Conservation (phyloP, 2,888 invertebrate species). For the Hipparchia sbordonii region DNA sequence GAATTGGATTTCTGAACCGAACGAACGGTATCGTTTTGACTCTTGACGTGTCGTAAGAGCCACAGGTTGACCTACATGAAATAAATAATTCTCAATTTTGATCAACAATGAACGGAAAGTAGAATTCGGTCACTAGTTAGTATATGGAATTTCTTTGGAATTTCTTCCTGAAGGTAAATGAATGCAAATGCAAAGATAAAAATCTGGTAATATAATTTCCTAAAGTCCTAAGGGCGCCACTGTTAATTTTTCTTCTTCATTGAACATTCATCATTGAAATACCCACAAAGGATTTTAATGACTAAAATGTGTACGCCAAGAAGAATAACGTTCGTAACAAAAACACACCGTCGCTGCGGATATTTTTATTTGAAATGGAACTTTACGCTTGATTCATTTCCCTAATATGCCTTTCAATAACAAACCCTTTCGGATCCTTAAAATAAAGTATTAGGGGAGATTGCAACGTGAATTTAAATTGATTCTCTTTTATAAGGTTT, state of each 20-base stretch:
- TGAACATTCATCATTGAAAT: background rate
- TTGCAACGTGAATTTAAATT: constrained; percentile 47
- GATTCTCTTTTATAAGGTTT: constrained; percentile 13
- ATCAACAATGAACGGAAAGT: too few species aligned
- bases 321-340: constrained; percentile 23
- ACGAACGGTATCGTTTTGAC: too few species aligned
- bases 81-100: too few species aligned
- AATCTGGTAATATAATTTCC: background rate
- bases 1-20: too few species aligned
- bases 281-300: background rate
- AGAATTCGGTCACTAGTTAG: too few species aligned
- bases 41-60: too few species aligned
- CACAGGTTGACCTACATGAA: too few species aligned
- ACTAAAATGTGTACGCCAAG: background rate
- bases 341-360: constrained; percentile 47
- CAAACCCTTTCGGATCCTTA: constrained; percentile 56
- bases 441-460: constrained; percentile 60
- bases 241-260: too few species aligned
- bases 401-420: constrained; percentile 64
- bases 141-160: too few species aligned
- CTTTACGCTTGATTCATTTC: constrained; percentile 58
- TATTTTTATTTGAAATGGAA: constrained; percentile 55
- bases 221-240: background rate
- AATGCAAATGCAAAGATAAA: background rate
- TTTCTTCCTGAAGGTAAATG: background rate